Percentiles rank a stretch among this genome's conserved stretches.
These are phyloP conservation scores for Benitochromis conjunctus DNA, from an alignment of 2,113 vertebrate genomes.

Conservation along the genomic window DNA sequence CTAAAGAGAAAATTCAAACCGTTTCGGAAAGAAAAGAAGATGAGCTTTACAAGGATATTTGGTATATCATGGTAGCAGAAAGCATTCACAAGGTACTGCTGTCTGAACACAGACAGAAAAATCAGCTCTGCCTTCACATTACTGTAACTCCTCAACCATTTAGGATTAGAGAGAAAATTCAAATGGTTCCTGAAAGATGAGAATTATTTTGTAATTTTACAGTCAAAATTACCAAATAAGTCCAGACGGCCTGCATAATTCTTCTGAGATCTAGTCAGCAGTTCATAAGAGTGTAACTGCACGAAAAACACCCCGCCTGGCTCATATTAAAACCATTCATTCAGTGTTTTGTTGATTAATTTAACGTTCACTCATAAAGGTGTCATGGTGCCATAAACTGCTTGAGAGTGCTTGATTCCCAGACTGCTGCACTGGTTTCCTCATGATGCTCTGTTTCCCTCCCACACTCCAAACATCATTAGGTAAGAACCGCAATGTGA, in stretches of 20 bases:
- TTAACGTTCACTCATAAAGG: neutral
- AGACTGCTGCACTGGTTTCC: slow-evolving; percentile 15
- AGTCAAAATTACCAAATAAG: neutral
- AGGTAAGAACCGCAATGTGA: slow-evolving; percentile 11
- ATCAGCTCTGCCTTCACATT: neutral
- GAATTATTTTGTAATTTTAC: neutral
- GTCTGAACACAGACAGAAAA: neutral
- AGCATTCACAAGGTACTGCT: neutral
- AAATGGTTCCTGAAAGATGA: neutral
- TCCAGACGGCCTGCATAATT: neutral
- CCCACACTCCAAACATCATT: slow-evolving; percentile 29
- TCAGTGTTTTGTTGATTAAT: neutral
- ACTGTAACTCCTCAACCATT: neutral
- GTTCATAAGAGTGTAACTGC: neutral
- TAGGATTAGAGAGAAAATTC: neutral
- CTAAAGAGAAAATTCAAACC: neutral
- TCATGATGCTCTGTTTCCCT: slow-evolving; percentile 10
- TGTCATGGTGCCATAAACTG: neutral
- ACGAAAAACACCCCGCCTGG: neutral
- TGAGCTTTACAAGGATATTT: neutral
- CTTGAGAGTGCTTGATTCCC: neutral
- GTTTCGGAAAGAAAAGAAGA: neutral
- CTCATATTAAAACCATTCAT: neutral
- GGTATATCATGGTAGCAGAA: neutral
- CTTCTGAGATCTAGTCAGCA: neutral